Percentiles rank a stretch among this genome's conserved stretches.
Conservation (phyloP, 2,113 vertebrate genomes). For the Athene cunicularia region DNA sequence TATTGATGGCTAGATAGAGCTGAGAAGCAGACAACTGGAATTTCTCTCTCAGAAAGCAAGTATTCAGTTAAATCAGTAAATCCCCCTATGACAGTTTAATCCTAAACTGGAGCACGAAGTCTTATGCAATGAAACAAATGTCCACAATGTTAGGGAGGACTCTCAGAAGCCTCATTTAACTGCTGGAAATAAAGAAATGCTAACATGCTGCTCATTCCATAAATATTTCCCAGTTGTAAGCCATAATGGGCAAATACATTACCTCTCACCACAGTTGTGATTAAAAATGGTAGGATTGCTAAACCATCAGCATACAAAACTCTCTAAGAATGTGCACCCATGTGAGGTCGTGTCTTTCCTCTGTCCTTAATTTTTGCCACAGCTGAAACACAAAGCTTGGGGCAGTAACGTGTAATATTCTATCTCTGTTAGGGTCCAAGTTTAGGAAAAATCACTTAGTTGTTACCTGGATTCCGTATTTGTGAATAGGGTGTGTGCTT, state of each 20-base stretch:
- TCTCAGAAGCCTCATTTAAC: constrained; percentile 38
- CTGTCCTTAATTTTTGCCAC: background rate
- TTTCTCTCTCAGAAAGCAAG: constrained; percentile 65
- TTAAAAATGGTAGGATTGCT: background rate
- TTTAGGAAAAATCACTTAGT: background rate
- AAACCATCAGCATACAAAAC: background rate
- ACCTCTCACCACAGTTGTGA: background rate
- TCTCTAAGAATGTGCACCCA: background rate
- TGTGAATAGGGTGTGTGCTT: background rate
- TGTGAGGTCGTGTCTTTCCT: background rate
- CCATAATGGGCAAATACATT: background rate
- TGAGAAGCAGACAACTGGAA: constrained; percentile 48
- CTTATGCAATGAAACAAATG: constrained; percentile 54
- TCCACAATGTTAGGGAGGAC: background rate
- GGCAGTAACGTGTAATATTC: rapidly evolving
- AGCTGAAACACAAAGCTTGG: background rate
- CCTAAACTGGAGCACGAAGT: background rate
- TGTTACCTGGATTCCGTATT: rapidly evolving
- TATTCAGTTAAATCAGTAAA: constrained; percentile 66
- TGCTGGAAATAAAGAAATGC: constrained; percentile 16
- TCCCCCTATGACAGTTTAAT: constrained; percentile 54
- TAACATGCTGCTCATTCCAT: constrained; percentile 15
- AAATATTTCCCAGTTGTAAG: constrained; percentile 33
- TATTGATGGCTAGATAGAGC: constrained; percentile 62
- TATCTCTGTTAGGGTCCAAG: background rate